Evolutionary conservation across 1,140 invertebrate genomes (phyloP), one percentile per base, ranked within the genome.

Genomic region (Papilio dardanus): DNA sequence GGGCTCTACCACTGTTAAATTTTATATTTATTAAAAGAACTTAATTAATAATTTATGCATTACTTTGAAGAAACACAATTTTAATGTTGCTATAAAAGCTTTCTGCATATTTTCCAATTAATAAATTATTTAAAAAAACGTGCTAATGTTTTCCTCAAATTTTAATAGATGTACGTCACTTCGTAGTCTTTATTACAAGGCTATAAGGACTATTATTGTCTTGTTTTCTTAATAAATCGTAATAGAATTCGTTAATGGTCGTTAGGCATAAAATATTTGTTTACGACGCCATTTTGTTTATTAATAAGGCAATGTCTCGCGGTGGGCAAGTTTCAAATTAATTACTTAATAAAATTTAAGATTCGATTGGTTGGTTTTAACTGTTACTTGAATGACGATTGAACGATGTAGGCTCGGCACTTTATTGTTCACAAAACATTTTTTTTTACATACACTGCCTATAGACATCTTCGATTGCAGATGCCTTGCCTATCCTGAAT

Each of bases 221-320:
- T 69, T 62, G 24, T 40, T 37, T 37, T 28, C 21, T 14, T 24
- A 35, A 69, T 37, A 40, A 40, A 69, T 69, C 33, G 35, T 69
- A 12, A 33, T 40, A 40, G 67, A 33, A 69, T 69, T 69, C 67
- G 67, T 69, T 69, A 69, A 69, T 69, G 35, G 35, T 40, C 67
- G 35, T 69, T 37, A 40, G 31, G 19, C 21, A 69, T 69, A 69
- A 69, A 69, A 69, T 69, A 69, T 69, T 69, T 69, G 67, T 69
- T 69, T 69, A 69, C 67, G 67, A n/a, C 67, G 67, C 67, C 35
- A 69, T 69, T 69, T 69, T 69, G 67, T 40, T 33, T 69, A 69
- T 62, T 69, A 69, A 69, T 69, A 69, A 69, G 21, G 67, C 67
- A 12, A 40, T 69, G 67, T 69, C 31, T 69, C 67, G n/a, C 65